Evolutionary conservation across 1,140 invertebrate species (phyloP).

Genomic region (Drosophila murphyi): DNA sequence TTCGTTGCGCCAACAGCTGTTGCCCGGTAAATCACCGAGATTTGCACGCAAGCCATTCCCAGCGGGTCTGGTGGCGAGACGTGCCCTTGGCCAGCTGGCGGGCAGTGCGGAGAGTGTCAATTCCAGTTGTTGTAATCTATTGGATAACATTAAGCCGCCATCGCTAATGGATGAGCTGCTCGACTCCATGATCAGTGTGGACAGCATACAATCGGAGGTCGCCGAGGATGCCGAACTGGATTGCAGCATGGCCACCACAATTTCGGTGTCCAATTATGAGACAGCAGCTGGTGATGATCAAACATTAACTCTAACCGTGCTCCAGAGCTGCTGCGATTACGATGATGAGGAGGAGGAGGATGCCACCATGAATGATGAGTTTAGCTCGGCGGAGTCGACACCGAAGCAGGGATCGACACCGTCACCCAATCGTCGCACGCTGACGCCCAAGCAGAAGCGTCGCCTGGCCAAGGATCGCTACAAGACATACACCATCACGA

Average conservation of each 20-base stretch:
- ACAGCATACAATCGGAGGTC: conserved; percentile 92
- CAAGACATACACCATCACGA: conserved; percentile 91
- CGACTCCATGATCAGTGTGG: conserved; percentile 93
- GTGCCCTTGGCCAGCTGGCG: conserved; percentile 86
- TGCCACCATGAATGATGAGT: conserved; percentile 80
- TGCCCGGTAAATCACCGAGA: conserved; percentile 72
- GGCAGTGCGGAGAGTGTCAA: conserved; percentile 85
- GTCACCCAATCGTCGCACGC: conserved; percentile 82
- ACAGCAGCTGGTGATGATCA: conserved; percentile 85
- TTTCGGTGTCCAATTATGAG: conserved; percentile 80
- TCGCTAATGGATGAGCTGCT: conserved; percentile 91
- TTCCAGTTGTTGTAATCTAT: conserved; percentile 86
- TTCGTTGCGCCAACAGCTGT: conserved; percentile 73
- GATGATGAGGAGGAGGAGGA: conserved; percentile 85
- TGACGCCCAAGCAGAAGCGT: conserved; percentile 91
- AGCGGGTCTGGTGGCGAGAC: conserved; percentile 88
- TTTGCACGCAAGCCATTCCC: conserved; percentile 88
- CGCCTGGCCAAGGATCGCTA: conserved; percentile 90
- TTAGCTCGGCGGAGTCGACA: conserved; percentile 90
- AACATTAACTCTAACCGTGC: conserved; percentile 84
- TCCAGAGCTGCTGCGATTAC: conserved; percentile 81
- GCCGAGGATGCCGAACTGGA: conserved; percentile 87
- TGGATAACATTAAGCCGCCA: conserved; percentile 93
- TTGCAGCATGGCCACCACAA: conserved; percentile 75
- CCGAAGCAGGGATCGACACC: conserved; percentile 86